Evolutionary conservation across 2,113 vertebrate species (phyloP).

Genomic region (Petaurus breviceps): DNA sequence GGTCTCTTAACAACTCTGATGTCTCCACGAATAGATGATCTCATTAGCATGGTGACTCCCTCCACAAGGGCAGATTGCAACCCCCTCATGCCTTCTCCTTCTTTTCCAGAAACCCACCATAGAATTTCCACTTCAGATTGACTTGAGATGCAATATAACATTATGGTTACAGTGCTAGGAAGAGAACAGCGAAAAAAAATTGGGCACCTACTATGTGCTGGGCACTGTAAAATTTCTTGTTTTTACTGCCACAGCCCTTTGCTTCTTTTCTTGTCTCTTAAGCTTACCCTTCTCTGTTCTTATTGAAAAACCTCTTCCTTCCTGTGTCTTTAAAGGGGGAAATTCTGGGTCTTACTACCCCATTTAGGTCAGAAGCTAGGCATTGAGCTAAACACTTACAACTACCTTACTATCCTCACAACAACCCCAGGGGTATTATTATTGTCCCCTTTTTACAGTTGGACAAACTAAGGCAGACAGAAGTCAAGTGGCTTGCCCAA

Average conservation of each 20-base stretch:
- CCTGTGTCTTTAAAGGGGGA: not conserved
- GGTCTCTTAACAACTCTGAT: not conserved
- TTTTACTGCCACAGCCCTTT: not conserved
- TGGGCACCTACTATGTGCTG: not conserved
- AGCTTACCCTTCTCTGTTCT: fast-evolving
- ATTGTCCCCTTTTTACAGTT: not conserved
- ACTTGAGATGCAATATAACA: not conserved
- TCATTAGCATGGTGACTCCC: not conserved
- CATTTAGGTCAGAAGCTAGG: not conserved
- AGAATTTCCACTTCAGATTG: not conserved
- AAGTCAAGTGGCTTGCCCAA: not conserved
- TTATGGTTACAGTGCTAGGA: not conserved
- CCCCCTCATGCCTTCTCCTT: not conserved
- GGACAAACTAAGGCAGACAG: not conserved
- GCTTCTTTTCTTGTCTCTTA: not conserved
- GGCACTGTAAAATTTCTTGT: not conserved
- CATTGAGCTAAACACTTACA: not conserved
- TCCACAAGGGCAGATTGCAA: not conserved
- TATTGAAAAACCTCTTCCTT: fast-evolving
- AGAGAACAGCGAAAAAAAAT: not conserved
- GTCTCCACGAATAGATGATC: not conserved
- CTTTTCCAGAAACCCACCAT: not conserved
- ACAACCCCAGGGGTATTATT: not conserved
- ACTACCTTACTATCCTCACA: not conserved
- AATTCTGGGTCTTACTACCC: not conserved